Evolutionary conservation across 2,113 vertebrate genomes (phyloP), one percentile per base, ranked within the genome.

Genomic region (Sigmodon hispidus): DNA sequence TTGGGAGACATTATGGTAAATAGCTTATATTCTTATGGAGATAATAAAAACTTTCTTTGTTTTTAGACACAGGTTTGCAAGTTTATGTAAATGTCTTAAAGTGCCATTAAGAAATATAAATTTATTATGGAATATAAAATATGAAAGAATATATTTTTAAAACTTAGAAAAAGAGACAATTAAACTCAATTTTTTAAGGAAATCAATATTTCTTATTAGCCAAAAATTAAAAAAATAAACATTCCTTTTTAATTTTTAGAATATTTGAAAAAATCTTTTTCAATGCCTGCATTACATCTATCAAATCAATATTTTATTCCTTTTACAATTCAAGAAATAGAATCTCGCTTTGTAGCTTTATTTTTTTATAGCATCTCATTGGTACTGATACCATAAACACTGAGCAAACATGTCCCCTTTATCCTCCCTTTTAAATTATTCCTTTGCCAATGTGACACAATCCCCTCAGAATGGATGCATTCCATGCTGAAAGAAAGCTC

Each of bases 141-240:
- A 36, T 73, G 50, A 7, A 50, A 21, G 63, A 85, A 45, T 86
- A n/a, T 52, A 52, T 85, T 70, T 40, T 94, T 34, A 97, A 69
- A 77, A 11, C 13, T 81, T 63, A 80, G 9, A 50, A 91, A 70
- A 29, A 26, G 45, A 29, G 26, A 12, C n/a, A 70, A 13, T 77
- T 59, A 83, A 89, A 45, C 36, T 73, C 61, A 50, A 92, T 86
- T 95, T 80, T 76, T 75, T 40, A 69, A 26, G 40, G 91, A 91
- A 75, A 69, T 55, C 22, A 50, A 50, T 89, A 4, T 50, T 65
- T 83, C 31, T 87, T 48, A 3, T 24, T 40, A 52, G 40, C 0
- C 7, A 57, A 67, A 67, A 15, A 83, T 80, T 48, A 61, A 61
- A 61, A 83, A 77, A 63, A 61, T 19, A 75, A 8, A 50, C 19